Evolutionary conservation across 2,888 invertebrate genomes (phyloP), one percentile per base, ranked within the genome.

Genomic region (Hirtodrosophila duncani): DNA sequence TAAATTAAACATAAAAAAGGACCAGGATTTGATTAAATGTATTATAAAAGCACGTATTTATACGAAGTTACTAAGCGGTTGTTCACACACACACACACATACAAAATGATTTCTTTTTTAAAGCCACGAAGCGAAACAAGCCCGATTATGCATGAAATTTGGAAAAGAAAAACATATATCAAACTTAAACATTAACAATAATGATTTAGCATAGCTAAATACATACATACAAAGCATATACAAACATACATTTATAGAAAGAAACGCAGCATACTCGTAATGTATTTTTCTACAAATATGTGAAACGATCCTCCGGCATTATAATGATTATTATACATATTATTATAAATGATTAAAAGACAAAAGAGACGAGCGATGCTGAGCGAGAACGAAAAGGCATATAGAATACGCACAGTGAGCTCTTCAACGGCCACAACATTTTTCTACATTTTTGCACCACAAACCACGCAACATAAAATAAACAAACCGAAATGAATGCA

Each of bases 381-480:
- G 34, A 63, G 13, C 29, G 3, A 13, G 10, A 33, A 7, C 1
- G 34, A 49, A 36, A 14, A 6, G 7, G 10, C 9, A 29, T 7
- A 10, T 38, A 45, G 39, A 11, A 58, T 67, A 59, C 75, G 75
- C 75, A 70, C 71, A 70, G 56, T 53, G 39, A 53, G 36, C 37
- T 60, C 52, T 38, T 52, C 33, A 56, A 63, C n/a, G 46, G 43
- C 37, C 58, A 71, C 51, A 67, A 79, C 53, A 67, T 49, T 79
- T 70, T 79, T 75, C 75, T 70, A 79, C 72, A 79, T 71, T 79
- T 72, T 79, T 79, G 72, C 72, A 72, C 72, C 46, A 43, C 14
- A 61, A 26, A 21, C 53, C 48, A 56, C 31, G 44, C 13, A 20
- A n/a, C 36, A 36, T 21, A 18, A 36, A 14, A 41, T n/a, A 36